Base-by-base conservation (phyloP, 2,888 invertebrate species). In the Odontothrips loti region DNA sequence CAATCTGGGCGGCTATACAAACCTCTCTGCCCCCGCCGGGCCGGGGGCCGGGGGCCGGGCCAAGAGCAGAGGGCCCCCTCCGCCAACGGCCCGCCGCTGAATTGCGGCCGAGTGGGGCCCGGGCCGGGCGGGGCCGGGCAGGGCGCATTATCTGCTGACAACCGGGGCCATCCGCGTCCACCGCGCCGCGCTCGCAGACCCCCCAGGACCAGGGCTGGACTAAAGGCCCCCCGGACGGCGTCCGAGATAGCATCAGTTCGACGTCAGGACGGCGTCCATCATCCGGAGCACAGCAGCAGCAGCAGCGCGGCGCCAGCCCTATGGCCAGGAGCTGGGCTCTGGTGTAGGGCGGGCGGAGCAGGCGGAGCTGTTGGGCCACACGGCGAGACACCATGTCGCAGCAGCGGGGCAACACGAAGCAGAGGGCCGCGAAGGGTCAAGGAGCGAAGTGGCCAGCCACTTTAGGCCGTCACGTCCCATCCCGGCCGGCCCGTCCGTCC, bases 391-490 rank as follows among this genome's bases (percentile, higher is more conserved):
- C n/a, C n/a, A n/a, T n/a, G n/a, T n/a, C n/a, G n/a, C n/a, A n/a
- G n/a, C n/a, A n/a, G 15, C 20, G 17, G 58, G 58, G 58, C 58
- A 11, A 17, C 15, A 51, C 15, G 58, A 10, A 2, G 51, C 17
- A 11, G 58, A 15, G 58, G 58, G 34, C 34, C 34, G 34, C 34
- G 34, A 43, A 6, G 20, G 58, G 58, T 58, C 58, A 58, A 58
- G 58, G 58, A 15, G 58, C 58, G 58, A 58, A 58, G 58, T 58
- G 58, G 58, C 58, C 58, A 58, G 20, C 58, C 58, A 58, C 58
- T 58, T 58, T 0, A 58, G 58, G 17, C 10, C 58, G 58, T 15
- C 58, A 20, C 20, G 17, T 58, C 58, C 58, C 15, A 20, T 58
- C 58, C 58, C 15, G 15, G 12, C 58, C 58, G 58, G 58, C 58